Percentiles rank a stretch among this genome's conserved stretches.
Conservation (phyloP, 23 tunicate genomes). For the Halocynthia aurantium region DNA sequence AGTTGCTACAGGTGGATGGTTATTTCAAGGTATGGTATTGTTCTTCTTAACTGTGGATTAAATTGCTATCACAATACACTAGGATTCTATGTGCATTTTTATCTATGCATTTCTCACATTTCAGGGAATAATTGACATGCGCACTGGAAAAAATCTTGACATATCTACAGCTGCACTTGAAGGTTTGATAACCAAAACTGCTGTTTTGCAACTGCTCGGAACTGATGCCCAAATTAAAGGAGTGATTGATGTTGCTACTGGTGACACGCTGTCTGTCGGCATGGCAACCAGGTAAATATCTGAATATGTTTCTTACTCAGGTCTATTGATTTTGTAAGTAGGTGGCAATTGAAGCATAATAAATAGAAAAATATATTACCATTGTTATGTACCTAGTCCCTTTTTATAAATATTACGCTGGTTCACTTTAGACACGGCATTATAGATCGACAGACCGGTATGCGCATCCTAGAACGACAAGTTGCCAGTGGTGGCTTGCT, state of each 20-base stretch:
- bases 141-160: constrained; percentile 14
- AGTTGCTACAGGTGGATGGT: constrained; percentile 24
- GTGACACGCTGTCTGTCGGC: constrained; percentile 25
- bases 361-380: not conserved
- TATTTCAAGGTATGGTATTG: constrained; percentile 8
- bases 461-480: constrained; percentile 27
- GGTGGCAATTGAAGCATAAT: not conserved
- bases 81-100: not conserved
- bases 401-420: not conserved
- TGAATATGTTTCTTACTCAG: not conserved
- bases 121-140: constrained; percentile 21
- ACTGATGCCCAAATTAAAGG: constrained; percentile 31
- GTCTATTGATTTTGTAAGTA: not conserved
- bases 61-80: not conserved
- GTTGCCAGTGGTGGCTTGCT: constrained; percentile 27
- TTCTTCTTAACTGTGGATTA: not conserved
- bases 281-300: constrained; percentile 11
- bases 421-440: constrained; percentile 15
- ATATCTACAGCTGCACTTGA: constrained; percentile 15
- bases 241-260: constrained; percentile 17
- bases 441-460: constrained; percentile 27
- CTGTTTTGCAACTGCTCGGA: constrained; percentile 23
- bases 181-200: constrained; percentile 21
- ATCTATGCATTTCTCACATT: not conserved
- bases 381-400: not conserved